Conservation (phyloP, 2,888 invertebrate species). For the Maniola hyperantus region DNA sequence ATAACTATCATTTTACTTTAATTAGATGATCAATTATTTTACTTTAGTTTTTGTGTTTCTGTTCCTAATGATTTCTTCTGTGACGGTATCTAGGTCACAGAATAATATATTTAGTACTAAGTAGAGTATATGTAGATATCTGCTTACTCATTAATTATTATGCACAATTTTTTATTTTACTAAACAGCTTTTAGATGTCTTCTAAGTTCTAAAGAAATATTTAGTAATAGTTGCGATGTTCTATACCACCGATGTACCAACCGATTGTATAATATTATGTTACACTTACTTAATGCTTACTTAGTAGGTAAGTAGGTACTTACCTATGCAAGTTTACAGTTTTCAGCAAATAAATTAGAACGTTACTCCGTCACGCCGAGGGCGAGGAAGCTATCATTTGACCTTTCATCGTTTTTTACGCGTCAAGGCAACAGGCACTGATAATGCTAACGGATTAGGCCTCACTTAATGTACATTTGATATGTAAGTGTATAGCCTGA, state of each 20-base stretch:
- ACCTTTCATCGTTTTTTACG: slow-evolving; percentile 26
- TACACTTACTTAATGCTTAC: too few species aligned
- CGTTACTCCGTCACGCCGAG: slow-evolving; percentile 8
- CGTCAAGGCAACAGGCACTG: slow-evolving; percentile 21
- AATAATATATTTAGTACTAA: too few species aligned
- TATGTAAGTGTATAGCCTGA: slow-evolving; percentile 2
- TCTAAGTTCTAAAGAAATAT: background rate
- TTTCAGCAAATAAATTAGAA: slow-evolving; percentile 24
- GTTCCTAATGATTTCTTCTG: too few species aligned
- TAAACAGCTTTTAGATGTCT: background rate
- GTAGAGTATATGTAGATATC: too few species aligned
- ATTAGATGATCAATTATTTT: too few species aligned
- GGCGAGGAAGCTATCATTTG: slow-evolving; percentile 27
- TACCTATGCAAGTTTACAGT: background rate
- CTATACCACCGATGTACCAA: too few species aligned
- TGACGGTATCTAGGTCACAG: too few species aligned
- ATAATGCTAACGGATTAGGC: slow-evolving; percentile 15
- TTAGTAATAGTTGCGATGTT: background rate
- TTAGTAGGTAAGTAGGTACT: too few species aligned
- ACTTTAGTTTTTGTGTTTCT: too few species aligned
- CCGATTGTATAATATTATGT: too few species aligned
- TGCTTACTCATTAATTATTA: too few species aligned
- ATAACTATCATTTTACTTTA: too few species aligned
- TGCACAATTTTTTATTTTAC: background rate
- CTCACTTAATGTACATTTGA: slow-evolving; percentile 18